phyloP scores from a whole-genome alignment of 2,888 invertebrate genomes.

The Trichogramma dendrolimi region DNA sequence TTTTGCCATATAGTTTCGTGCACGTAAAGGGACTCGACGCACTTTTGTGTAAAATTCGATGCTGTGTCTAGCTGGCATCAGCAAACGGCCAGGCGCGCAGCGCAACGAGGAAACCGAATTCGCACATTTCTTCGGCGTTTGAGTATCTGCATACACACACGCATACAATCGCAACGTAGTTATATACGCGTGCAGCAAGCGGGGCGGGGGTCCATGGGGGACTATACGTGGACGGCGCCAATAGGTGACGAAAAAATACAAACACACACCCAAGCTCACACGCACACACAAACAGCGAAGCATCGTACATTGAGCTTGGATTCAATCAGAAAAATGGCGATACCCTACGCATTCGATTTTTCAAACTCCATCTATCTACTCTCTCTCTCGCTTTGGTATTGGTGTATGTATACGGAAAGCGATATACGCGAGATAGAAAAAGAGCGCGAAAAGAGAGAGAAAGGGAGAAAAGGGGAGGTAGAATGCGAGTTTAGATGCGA shows the following conservation, averaged over 20 bases:
- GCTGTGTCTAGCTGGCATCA: no score
- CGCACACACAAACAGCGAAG: slow-evolving; percentile 34
- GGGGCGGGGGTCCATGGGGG: no score
- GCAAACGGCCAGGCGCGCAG: no score
- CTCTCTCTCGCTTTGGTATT: slow-evolving; percentile 12
- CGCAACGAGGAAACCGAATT: no score
- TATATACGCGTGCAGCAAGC: no score
- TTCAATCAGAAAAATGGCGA: slow-evolving; percentile 50
- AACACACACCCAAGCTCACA: background rate
- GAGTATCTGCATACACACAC: no score
- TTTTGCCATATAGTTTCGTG: no score
- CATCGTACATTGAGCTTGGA: slow-evolving; percentile 44
- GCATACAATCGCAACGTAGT: no score
- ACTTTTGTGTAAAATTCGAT: no score
- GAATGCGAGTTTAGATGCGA: slow-evolving; percentile 18
- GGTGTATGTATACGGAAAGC: no score
- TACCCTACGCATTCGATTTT: slow-evolving; percentile 40
- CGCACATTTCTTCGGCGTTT: no score
- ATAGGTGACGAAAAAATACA: slow-evolving; percentile 44
- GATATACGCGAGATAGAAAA: background rate
- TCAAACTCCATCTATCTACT: slow-evolving; percentile 29
- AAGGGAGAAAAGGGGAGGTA: slow-evolving; percentile 6
- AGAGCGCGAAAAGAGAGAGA: slow-evolving; percentile 3
- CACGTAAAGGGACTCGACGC: no score
- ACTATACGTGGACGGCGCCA: slow-evolving; percentile 37